Percentiles rank a stretch among this genome's conserved stretches.
These are phyloP conservation scores for Chaetorhynchus papuensis DNA, from an alignment of 2,113 vertebrate genomes.

Conservation along the genomic window DNA sequence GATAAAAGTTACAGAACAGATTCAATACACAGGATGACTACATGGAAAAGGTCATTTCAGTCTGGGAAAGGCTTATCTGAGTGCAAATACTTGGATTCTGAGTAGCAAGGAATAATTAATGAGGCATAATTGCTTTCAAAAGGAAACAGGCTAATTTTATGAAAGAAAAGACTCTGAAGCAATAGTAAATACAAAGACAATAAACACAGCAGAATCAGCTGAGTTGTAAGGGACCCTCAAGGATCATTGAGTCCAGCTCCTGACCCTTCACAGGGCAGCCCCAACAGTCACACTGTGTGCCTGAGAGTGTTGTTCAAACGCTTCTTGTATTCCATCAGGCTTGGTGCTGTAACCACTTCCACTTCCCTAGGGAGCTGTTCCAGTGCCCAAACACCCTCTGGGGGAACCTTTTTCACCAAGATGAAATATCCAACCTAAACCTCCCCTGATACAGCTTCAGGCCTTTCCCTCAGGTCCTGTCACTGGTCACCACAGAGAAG, in stretches of 20 bases:
- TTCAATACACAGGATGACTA: neutral
- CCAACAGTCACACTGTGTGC: rapidly evolving
- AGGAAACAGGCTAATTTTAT: neutral
- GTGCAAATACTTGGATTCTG: neutral
- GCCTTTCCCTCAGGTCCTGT: neutral
- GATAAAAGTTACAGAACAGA: neutral
- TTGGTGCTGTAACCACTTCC: neutral
- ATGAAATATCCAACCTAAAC: neutral
- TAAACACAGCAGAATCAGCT: neutral
- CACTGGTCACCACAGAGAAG: neutral
- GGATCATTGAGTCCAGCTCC: neutral
- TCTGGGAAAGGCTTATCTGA: neutral
- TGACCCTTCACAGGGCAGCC: neutral
- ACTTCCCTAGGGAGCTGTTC: neutral
- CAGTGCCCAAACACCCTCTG: neutral
- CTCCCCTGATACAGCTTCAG: neutral
- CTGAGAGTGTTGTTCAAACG: neutral
- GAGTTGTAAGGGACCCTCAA: too few species aligned
- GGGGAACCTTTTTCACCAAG: neutral
- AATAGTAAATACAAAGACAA: neutral
- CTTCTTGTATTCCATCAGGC: neutral
- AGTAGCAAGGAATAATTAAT: neutral
- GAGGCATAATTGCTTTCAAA: neutral
- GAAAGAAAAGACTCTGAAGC: neutral
- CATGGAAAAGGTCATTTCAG: neutral